Evolutionary conservation across 2,113 vertebrate genomes (phyloP).

Genomic region (Periophthalmus modestus): DNA sequence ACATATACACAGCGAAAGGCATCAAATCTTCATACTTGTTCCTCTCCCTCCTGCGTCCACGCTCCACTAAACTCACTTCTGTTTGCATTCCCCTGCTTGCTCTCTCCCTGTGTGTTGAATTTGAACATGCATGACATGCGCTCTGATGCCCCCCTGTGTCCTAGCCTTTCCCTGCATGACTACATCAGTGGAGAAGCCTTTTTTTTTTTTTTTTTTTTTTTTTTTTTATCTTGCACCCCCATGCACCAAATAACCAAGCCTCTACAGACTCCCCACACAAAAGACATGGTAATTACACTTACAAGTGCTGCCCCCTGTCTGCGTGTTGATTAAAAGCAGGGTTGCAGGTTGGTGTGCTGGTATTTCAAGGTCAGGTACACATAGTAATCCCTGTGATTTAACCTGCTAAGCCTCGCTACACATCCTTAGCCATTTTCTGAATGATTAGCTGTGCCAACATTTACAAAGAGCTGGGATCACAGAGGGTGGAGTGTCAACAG

Average conservation of each 20-base stretch:
- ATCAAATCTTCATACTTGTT: conserved; percentile 49
- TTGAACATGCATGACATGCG: conserved; percentile 29
- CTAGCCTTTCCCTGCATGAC: conserved; percentile 40
- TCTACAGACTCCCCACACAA: conserved; percentile 46
- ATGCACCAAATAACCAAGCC: conserved; percentile 36
- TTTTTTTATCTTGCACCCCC: conserved; percentile 64
- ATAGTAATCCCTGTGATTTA: conserved; percentile 21
- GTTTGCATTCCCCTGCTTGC: conserved; percentile 4
- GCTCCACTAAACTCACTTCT: conserved; percentile 39
- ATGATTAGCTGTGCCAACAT: conserved; percentile 13
- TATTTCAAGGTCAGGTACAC: conserved; percentile 53
- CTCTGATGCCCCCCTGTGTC: conserved; percentile 49
- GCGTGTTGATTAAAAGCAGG: conserved; percentile 40
- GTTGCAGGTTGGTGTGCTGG: conserved; percentile 4
- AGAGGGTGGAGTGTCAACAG: not conserved
- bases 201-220: no score
- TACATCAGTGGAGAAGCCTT: conserved; percentile 28
- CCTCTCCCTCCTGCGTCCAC: conserved; percentile 11
- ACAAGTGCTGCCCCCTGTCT: conserved; percentile 42
- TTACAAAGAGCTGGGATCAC: conserved; percentile 12
- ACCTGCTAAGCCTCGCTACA: conserved; percentile 22
- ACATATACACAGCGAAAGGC: conserved; percentile 1
- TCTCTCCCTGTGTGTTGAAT: conserved; percentile 20
- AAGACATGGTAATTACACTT: conserved; percentile 59
- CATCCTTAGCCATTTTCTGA: conserved; percentile 6